Evolutionary conservation across 2,113 vertebrate genomes (phyloP), one percentile per base, ranked within the genome.

Genomic region (Proterorhinus semilunaris): DNA sequence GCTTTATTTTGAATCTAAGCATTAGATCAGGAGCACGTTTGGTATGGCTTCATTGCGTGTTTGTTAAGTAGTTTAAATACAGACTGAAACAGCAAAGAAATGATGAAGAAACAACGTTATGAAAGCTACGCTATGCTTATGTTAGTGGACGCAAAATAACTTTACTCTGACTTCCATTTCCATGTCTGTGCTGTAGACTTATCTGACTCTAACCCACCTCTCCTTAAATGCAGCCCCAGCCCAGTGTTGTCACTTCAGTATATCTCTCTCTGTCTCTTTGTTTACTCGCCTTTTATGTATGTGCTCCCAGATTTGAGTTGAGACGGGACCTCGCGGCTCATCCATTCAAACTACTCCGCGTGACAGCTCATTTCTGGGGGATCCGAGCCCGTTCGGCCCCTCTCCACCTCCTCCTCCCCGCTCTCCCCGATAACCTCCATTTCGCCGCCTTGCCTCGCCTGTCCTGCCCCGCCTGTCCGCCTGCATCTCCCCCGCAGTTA

Each of bases 281-380:
- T 79, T 77, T 76, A 65, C 66, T 47, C 45, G 50, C 55, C 66
- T 61, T 61, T 53, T 75, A 44, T 79, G 72, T 71, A 66, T 75
- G 72, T 69, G 76, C 71, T 66, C 76, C 66, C 42, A 36, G 62
- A 79, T 79, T 76, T 62, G 81, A 84, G 79, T 83, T 83, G 69
- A 87, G 85, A 86, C 87, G 82, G 61, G 67, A 83, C 77, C 64
- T 69, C 53, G 69, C 54, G 73, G 67, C 72, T 72, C 74, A 87
- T 87, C 83, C 76, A 75, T 84, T 85, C 83, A 84, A 86, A 83
- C 75, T 75, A 79, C 69, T 81, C 74, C 66, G 74, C 68, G 66
- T 88, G 84, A 85, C 86, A 90, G 77, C 69, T 74, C 70, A 58
- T 4, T 50, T 79, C 58, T 65, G 76, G 76, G 63, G 78, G 64